A percentile compares a stretch with the other conserved stretches of the same genome.
These are phyloP conservation scores for Beaufortia kweichowensis DNA, from an alignment of 2,113 vertebrate genomes.

Conservation along the genomic window DNA sequence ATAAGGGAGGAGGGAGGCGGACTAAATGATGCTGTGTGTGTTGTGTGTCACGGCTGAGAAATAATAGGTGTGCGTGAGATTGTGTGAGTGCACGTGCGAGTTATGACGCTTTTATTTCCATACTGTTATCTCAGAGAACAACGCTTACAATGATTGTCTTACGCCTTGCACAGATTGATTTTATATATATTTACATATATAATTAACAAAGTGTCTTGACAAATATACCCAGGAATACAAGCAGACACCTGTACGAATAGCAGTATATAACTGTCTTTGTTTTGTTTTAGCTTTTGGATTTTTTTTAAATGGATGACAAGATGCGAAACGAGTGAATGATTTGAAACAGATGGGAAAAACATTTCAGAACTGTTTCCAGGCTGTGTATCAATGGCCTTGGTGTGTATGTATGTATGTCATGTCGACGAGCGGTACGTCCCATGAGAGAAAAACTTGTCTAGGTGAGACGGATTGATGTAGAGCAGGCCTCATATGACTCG, in stretches of 20 bases:
- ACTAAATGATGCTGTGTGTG: conserved; percentile 63
- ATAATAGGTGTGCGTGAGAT: conserved; percentile 42
- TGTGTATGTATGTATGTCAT: conserved; percentile 40
- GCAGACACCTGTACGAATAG: conserved; percentile 70
- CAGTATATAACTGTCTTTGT: conserved; percentile 68
- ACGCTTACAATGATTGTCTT: conserved; percentile 75
- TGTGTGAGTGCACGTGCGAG: conserved; percentile 48
- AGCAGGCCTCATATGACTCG: conserved; percentile 29
- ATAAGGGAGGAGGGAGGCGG: conserved; percentile 47
- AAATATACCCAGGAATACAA: conserved; percentile 75
- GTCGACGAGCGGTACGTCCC: conserved; percentile 7
- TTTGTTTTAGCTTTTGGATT: conserved; percentile 52
- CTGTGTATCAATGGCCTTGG: conserved; percentile 71
- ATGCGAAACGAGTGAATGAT: conserved; percentile 28
- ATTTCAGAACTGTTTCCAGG: conserved; percentile 69
- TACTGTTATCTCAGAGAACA: conserved; percentile 63
- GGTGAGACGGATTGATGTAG: conserved; percentile 43
- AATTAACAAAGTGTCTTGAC: conserved; percentile 77
- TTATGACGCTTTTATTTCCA: conserved; percentile 38
- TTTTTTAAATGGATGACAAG: conserved; percentile 30
- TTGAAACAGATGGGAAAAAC: no score
- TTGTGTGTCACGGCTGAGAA: conserved; percentile 50
- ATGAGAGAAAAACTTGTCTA: background rate
- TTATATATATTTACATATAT: conserved; percentile 62
- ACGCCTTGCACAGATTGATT: conserved; percentile 78